These are phyloP conservation scores for Apis laboriosa DNA, from an alignment of 1,140 invertebrate species.

Conservation along the genomic window DNA sequence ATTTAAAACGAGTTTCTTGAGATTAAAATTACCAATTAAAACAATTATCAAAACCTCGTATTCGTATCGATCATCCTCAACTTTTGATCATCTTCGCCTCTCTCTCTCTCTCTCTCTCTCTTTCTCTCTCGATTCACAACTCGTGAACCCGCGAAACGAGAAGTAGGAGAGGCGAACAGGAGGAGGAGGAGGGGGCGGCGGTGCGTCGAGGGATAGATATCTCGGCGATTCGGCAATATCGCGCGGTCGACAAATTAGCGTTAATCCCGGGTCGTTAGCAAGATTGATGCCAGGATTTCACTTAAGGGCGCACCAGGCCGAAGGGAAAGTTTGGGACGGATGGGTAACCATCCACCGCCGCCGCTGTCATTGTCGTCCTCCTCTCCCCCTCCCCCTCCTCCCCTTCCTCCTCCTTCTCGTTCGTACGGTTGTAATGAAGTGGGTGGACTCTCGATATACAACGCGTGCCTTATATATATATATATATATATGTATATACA, in stretches of 20 bases:
- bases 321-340: slow-evolving; percentile 55
- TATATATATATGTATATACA: not conserved
- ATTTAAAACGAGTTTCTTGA: too few relatives aligned
- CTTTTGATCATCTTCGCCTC: too few relatives aligned
- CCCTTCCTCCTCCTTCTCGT: too few relatives aligned
- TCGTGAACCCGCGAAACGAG: not conserved
- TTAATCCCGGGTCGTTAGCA: slow-evolving; percentile 74
- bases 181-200: slow-evolving; percentile 8
- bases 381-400: too few relatives aligned
- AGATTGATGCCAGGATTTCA: slow-evolving; percentile 76
- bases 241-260: slow-evolving; percentile 75
- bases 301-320: slow-evolving; percentile 65
- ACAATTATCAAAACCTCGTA: too few relatives aligned
- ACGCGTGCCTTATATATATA: not conserved
- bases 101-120: too few relatives aligned
- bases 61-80: too few relatives aligned
- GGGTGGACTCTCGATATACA: slow-evolving; percentile 66
- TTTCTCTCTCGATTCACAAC: too few relatives aligned
- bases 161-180: not conserved
- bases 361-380: slow-evolving; percentile 59
- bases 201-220: slow-evolving; percentile 49
- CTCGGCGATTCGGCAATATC: slow-evolving; percentile 72
- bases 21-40: too few relatives aligned
- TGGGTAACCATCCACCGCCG: not conserved
- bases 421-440: slow-evolving; percentile 70